A percentile compares a stretch with the other conserved stretches of the same genome.
These are phyloP conservation scores for Lepidocyrtoides sp. DNA, from an alignment of 2,888 invertebrate species.

Conservation along the genomic window DNA sequence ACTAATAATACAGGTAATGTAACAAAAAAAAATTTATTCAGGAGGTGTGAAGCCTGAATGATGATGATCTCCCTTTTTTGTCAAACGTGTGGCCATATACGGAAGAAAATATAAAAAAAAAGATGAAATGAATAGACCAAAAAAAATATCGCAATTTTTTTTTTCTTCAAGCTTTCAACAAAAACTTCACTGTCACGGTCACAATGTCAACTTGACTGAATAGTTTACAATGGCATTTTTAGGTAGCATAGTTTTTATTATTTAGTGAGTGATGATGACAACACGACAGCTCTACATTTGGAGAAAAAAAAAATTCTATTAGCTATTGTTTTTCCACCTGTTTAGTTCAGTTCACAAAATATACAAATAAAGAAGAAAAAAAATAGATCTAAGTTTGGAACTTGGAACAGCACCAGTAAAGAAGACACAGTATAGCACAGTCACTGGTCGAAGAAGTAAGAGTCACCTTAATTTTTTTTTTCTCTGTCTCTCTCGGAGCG, in stretches of 20 bases:
- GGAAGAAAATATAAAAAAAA: slow-evolving; percentile 48
- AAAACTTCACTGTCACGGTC: slow-evolving; percentile 66
- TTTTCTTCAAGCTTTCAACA: slow-evolving; percentile 8
- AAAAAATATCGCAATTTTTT: background rate
- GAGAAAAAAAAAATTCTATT: too few species aligned
- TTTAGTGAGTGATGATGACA: slow-evolving; percentile 43
- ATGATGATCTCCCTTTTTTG: slow-evolving; percentile 37
- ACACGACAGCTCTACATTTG: background rate
- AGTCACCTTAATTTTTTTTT: too few species aligned
- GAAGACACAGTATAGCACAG: background rate
- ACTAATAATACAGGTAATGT: slow-evolving; percentile 17
- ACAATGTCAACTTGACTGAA: background rate
- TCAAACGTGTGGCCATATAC: slow-evolving; percentile 63
- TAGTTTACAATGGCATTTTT: too few species aligned
- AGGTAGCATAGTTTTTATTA: too few species aligned
- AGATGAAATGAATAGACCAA: background rate
- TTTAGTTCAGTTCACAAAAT: background rate
- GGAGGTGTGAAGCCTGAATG: background rate
- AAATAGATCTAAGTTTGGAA: slow-evolving; percentile 43
- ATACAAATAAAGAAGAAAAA: slow-evolving; percentile 23
- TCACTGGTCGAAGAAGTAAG: too few species aligned
- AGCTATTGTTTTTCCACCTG: background rate
- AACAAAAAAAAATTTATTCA: background rate
- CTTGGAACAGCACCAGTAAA: slow-evolving; percentile 15
- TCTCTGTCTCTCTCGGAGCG: too few species aligned